Base-by-base conservation (phyloP, 1,140 invertebrate genomes). In the Platorchestia sp. region DNA sequence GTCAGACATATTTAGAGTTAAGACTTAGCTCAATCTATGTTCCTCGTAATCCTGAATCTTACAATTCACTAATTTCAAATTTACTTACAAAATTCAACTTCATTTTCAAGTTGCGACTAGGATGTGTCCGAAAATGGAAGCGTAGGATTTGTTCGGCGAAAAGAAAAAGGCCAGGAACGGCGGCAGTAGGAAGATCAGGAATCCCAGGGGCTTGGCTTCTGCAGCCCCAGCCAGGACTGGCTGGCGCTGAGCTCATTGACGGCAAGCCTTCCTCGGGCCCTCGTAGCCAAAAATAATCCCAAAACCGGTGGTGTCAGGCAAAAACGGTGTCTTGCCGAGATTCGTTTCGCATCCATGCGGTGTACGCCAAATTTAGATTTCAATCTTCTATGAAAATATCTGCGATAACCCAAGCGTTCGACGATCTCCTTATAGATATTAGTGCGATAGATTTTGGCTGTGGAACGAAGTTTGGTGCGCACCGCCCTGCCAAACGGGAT, bases 191-290 rank as follows among this genome's bases (percentile, higher is more conserved):
- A 93, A 93, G 91, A 93, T 44, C 91, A 93, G 91, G 91, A 93
- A 93, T 93, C 91, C 91, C 91, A 93, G 43, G 91, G 91, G 91
- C 91, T 93, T 93, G 91, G 91, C 91, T 93, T 45, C 91, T 75
- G 59, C 59, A 75, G 59, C 6, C 59, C 59, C n/a, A n/a, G n/a
- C 59, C 59, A 75, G 59, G 14, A 10, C 59, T 75, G 59, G n/a
- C 19, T 22, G 44, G n/a, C 91, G 5, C 22, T 91, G 91, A 93
- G 91, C 91, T 93, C 91, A 93, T 93, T 93, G 91, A 93, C 91
- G 91, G 91, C 91, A 93, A 93, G 91, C 91, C 91, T 93, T 93
- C 91, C 91, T 93, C 91, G 40, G 91, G 45, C 91, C 19, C 91
- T 47, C 40, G 43, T 44, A 5, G 40, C 43, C 43, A 93, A 93